Conservation (phyloP, 1,140 invertebrate species). For the Diploscapter pachys region DNA sequence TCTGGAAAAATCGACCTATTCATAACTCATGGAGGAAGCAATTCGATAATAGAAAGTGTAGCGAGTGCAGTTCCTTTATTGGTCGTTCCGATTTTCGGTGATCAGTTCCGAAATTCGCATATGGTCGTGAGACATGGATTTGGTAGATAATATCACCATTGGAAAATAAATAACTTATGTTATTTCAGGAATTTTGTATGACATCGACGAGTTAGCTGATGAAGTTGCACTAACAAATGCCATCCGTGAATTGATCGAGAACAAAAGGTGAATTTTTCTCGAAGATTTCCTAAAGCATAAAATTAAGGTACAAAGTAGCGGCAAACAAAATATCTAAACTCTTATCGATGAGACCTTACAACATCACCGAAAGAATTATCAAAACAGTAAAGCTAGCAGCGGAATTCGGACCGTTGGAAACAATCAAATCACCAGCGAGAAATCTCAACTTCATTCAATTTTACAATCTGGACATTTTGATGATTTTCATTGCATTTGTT, state of each 20-base stretch:
- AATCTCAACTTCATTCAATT: slow-evolving; percentile 8
- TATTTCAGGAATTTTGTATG: neutral
- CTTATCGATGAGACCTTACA: neutral
- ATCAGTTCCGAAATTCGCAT: slow-evolving; percentile 34
- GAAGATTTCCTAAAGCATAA: too few relatives aligned
- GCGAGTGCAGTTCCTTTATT: slow-evolving; percentile 30
- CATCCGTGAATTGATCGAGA: neutral
- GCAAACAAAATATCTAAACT: neutral
- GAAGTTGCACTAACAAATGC: neutral
- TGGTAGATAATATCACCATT: neutral
- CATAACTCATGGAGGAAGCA: slow-evolving; percentile 34
- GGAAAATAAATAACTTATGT: neutral
- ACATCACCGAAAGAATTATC: neutral
- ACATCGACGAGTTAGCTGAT: neutral
- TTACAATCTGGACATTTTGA: slow-evolving; percentile 8
- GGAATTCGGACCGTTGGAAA: slow-evolving; percentile 1
- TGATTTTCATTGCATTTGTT: slow-evolving; percentile 3
- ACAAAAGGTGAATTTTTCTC: too few relatives aligned
- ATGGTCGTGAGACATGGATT: slow-evolving; percentile 21
- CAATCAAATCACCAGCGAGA: neutral
- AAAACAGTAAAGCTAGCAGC: neutral
- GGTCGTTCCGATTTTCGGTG: slow-evolving; percentile 34
- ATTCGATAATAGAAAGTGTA: slow-evolving; percentile 25
- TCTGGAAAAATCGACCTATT: slow-evolving; percentile 27
- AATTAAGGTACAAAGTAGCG: neutral